Percentiles rank a stretch among this genome's conserved stretches.
Conservation (phyloP, 1,140 invertebrate genomes). For the Monomorium pharaonis region DNA sequence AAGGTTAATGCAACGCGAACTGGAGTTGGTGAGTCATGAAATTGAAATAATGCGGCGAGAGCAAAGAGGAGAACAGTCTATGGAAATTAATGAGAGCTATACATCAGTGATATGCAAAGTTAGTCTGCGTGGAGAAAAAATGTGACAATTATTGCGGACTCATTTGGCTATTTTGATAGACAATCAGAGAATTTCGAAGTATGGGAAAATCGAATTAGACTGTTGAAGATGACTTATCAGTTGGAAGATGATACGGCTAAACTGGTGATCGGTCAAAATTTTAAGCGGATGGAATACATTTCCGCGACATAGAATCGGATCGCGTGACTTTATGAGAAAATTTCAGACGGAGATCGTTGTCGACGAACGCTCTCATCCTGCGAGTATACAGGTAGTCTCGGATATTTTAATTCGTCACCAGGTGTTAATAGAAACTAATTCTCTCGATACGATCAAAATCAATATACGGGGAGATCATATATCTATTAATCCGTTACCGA, state of each 20-base stretch:
- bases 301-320: not conserved
- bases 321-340: not conserved
- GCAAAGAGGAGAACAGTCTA: not conserved
- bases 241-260: not conserved
- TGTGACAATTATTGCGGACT: not conserved
- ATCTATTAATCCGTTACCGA: not conserved
- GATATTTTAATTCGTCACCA: not conserved
- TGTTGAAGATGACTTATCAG: not conserved
- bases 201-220: not conserved
- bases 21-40: not conserved
- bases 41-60: not conserved
- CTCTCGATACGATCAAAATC: not conserved
- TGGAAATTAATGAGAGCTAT: not conserved
- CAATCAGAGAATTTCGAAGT: not conserved
- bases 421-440: not conserved
- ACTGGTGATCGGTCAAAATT: not conserved
- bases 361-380: not conserved
- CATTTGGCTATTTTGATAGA: not conserved
- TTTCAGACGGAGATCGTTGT: not conserved
- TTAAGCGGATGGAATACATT: not conserved
- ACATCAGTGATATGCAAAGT: accelerated
- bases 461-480: not conserved
- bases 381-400: not conserved
- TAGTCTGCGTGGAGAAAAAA: not conserved
- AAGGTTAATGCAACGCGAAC: no score